A percentile compares a stretch with the other conserved stretches of the same genome.
phyloP scores from a whole-genome alignment of 92 coral and sea anemone species.

The Actinernus sp. region DNA sequence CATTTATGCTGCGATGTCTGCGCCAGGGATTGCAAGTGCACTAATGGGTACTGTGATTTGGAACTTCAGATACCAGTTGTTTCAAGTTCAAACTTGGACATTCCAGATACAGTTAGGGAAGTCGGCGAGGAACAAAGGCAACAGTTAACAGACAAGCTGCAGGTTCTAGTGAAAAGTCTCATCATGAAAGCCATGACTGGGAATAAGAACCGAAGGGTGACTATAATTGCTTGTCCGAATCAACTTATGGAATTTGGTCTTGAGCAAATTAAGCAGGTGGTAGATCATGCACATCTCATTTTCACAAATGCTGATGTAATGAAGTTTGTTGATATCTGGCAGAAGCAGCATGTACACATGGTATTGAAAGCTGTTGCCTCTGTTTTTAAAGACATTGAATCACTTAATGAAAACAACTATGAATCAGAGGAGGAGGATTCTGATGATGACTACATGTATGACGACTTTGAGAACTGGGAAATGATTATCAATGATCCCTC shows the following conservation, averaged over 20 bases:
- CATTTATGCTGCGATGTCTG: conserved; percentile 35
- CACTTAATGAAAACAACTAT: not conserved
- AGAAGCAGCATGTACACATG: conserved; percentile 37
- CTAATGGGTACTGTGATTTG: conserved; percentile 32
- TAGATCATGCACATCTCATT: conserved; percentile 29
- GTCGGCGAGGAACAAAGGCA: conserved; percentile 15
- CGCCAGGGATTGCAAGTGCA: conserved; percentile 28
- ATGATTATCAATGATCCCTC: conserved; percentile 22
- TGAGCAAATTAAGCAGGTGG: conserved; percentile 24
- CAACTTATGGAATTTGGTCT: conserved; percentile 37
- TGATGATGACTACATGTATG: conserved; percentile 17
- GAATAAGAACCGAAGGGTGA: not conserved
- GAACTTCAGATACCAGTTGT: conserved; percentile 29
- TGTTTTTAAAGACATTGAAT: conserved; percentile 32
- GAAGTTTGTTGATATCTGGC: conserved; percentile 53
- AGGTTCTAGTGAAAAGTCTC: conserved; percentile 7
- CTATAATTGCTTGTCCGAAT: conserved; percentile 23
- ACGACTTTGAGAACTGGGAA: conserved; percentile 24
- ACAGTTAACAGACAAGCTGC: conserved; percentile 11
- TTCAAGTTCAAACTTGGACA: not conserved
- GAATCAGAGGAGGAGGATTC: conserved; percentile 6
- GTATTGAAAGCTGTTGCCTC: conserved; percentile 18
- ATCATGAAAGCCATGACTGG: conserved; percentile 15
- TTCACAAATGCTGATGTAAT: conserved; percentile 19
- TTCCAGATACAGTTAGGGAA: conserved; percentile 1